Evolutionary conservation across 2,888 invertebrate genomes (phyloP).

Genomic region (Dasysyrphus tricinctus): DNA sequence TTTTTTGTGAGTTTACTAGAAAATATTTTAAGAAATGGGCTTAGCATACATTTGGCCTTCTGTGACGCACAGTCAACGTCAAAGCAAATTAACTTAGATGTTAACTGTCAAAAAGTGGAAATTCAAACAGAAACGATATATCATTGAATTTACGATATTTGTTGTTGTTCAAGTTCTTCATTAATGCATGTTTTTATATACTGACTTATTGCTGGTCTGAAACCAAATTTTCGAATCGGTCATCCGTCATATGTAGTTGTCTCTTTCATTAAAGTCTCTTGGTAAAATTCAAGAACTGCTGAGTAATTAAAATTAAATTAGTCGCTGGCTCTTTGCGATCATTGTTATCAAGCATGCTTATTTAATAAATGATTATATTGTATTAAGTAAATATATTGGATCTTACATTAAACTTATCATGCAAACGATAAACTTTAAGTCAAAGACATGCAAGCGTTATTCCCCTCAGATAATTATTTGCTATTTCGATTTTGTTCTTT

Average conservation of each 20-base stretch:
- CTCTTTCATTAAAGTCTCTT: neutral
- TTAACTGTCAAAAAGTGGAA: neutral
- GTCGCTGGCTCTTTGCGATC: neutral
- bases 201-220: no score
- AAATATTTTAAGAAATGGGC: neutral
- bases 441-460: slow-evolving; percentile 65
- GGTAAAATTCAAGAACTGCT: neutral
- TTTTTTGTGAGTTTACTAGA: neutral
- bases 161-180: no score
- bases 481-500: slow-evolving; percentile 49
- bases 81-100: no score
- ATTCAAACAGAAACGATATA: neutral
- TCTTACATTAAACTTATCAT: slow-evolving; percentile 63
- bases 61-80: neutral
- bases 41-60: neutral
- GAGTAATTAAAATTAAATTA: neutral
- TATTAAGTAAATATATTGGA: neutral
- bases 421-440: slow-evolving; percentile 55
- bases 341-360: neutral
- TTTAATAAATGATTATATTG: neutral
- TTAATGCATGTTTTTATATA: no score
- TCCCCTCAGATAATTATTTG: slow-evolving; percentile 62
- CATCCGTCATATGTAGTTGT: no score
- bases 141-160: no score
- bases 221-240: no score